Conservation (phyloP, 2,888 invertebrate genomes). For the Synanthedon formicaeformis region DNA sequence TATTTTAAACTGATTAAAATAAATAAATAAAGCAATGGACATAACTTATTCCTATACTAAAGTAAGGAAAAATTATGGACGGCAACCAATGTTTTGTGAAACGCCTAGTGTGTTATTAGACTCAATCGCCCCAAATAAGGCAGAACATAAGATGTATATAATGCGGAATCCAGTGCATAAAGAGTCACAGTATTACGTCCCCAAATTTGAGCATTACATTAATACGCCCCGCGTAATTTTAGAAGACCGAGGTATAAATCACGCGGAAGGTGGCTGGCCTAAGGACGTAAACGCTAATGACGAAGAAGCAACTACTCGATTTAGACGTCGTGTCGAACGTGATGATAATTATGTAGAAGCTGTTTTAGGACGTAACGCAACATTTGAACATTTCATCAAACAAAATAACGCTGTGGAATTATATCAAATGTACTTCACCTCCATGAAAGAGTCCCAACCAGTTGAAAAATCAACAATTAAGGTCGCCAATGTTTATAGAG, state of each 20-base stretch:
- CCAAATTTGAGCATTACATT: conserved; percentile 42
- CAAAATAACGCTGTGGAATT: conserved; percentile 84
- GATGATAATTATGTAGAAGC: conserved; percentile 78
- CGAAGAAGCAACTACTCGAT: conserved; percentile 76
- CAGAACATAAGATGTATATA: conserved; percentile 36
- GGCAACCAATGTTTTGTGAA: conserved; percentile 49
- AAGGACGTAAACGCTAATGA: conserved; percentile 74
- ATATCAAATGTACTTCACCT: conserved; percentile 77
- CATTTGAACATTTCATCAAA: conserved; percentile 72
- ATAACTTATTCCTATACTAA: conserved; percentile 38
- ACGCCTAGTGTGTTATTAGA: conserved; percentile 29
- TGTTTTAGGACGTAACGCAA: conserved; percentile 59
- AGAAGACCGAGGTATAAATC: conserved; percentile 70
- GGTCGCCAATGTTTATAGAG: conserved; percentile 75
- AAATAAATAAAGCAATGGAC: conserved; percentile 3
- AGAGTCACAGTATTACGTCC: conserved; percentile 38
- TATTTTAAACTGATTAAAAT: not conserved
- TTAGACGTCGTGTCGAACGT: conserved; percentile 80
- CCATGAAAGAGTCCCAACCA: conserved; percentile 50
- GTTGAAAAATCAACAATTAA: conserved; percentile 60
- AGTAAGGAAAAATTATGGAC: conserved; percentile 50
- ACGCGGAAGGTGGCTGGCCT: conserved; percentile 86
- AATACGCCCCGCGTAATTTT: conserved; percentile 71
- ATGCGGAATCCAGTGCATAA: conserved; percentile 55
- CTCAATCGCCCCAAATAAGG: conserved; percentile 30